phyloP scores from a whole-genome alignment of 1,140 invertebrate species.

The Cephus cinctus region DNA sequence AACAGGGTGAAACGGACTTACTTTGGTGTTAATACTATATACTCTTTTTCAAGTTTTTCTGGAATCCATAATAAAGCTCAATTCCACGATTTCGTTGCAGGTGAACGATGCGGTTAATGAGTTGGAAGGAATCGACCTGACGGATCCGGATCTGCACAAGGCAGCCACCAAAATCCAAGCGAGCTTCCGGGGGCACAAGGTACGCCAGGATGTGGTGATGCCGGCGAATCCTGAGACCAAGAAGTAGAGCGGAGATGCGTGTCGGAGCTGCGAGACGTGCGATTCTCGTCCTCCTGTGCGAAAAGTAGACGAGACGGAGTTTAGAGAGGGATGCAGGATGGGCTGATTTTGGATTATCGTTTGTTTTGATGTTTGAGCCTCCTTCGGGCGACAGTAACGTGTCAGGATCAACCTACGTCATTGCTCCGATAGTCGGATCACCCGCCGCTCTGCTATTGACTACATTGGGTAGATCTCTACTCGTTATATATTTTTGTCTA shows the following conservation, averaged over 20 bases:
- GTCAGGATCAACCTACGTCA: not conserved
- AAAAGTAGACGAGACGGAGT: slow-evolving; percentile 2
- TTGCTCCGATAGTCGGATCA: not conserved
- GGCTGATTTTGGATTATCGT: not conserved
- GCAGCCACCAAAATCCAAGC: slow-evolving; percentile 92
- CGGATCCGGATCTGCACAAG: slow-evolving; percentile 85
- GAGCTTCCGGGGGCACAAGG: slow-evolving; percentile 87
- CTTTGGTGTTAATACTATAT: too few relatives aligned
- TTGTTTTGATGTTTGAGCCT: slow-evolving; percentile 6
- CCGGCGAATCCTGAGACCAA: slow-evolving; percentile 27
- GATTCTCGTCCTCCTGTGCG: too few relatives aligned
- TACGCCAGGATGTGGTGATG: slow-evolving; percentile 69
- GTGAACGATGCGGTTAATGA: slow-evolving; percentile 64
- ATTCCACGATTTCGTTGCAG: slow-evolving; percentile 42
- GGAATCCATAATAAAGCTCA: too few relatives aligned
- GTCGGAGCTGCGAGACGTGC: too few relatives aligned
- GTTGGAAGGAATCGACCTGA: slow-evolving; percentile 74
- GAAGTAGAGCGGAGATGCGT: slow-evolving; percentile 34
- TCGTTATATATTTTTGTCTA: too few relatives aligned
- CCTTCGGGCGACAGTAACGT: slow-evolving; percentile 6
- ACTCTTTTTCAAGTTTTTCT: too few relatives aligned
- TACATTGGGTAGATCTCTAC: too few relatives aligned
- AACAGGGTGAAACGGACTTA: too few relatives aligned
- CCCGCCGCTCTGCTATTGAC: too few relatives aligned
- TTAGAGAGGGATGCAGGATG: slow-evolving; percentile 4